phyloP scores from a whole-genome alignment of 2,888 invertebrate species.

The Agrotis clavis region DNA sequence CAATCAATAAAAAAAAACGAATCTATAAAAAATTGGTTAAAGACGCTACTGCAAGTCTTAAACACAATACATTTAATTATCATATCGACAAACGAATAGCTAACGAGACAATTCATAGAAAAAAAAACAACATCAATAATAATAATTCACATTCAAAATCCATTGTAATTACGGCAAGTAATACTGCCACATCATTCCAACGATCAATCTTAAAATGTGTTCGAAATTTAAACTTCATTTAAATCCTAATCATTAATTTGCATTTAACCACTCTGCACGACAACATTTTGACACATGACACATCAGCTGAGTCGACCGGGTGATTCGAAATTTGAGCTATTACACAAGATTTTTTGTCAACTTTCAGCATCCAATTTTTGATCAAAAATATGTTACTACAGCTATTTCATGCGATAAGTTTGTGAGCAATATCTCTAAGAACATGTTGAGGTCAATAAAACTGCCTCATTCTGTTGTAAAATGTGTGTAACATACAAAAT shows the following conservation, averaged over 20 bases:
- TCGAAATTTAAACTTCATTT: background rate
- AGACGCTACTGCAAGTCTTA: background rate
- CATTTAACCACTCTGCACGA: no score
- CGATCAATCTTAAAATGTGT: slow-evolving; percentile 16
- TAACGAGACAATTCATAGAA: slow-evolving; percentile 6
- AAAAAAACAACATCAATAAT: background rate
- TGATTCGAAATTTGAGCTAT: no score
- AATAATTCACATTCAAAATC: background rate
- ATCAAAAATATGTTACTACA: no score
- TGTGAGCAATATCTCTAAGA: no score
- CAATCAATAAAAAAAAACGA: background rate
- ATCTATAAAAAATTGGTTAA: background rate
- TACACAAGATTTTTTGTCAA: no score
- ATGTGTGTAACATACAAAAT: no score
- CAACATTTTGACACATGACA: no score
- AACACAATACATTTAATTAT: background rate
- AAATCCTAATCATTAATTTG: slow-evolving; percentile 33
- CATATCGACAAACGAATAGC: background rate
- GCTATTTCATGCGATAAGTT: no score
- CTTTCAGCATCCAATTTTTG: no score
- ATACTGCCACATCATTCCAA: slow-evolving; percentile 7
- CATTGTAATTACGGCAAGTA: slow-evolving; percentile 5
- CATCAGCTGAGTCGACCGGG: no score
- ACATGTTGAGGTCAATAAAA: no score
- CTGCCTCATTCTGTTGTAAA: no score